Percentiles rank a stretch among this genome's conserved stretches.
Conservation (phyloP, 2,113 vertebrate species). For the Eulemur rufifrons region DNA sequence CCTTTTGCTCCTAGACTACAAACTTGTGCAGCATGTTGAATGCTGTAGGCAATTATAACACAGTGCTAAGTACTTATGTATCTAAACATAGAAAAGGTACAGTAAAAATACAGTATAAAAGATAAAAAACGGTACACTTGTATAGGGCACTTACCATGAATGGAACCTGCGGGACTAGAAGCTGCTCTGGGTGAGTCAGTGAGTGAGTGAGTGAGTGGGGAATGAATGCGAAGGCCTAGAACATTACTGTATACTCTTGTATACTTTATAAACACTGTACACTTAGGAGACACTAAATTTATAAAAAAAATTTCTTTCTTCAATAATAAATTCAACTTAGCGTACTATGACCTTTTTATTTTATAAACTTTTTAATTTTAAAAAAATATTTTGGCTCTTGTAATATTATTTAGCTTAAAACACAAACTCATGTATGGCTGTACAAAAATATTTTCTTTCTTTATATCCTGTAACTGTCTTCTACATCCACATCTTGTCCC, state of each 20-base stretch:
- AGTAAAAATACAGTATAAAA: not conserved
- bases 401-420: not conserved
- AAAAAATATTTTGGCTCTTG: not conserved
- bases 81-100: not conserved
- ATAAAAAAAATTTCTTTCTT: not conserved
- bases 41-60: not conserved
- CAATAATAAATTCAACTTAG: not conserved
- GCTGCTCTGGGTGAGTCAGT: not conserved
- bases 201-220: not conserved
- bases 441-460: not conserved
- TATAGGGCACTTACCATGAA: not conserved
- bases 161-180: not conserved
- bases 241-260: not conserved
- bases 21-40: not conserved
- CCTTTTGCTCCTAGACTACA: not conserved
- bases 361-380: not conserved
- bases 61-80: not conserved
- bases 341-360: not conserved
- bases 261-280: not conserved
- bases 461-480: not conserved
- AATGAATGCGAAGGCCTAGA: not conserved
- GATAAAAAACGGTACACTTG: not conserved
- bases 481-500: not conserved
- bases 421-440: not conserved
- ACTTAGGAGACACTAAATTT: not conserved